These are phyloP conservation scores for Fregata magnificens DNA, from an alignment of 2,113 vertebrate species.

Conservation along the genomic window DNA sequence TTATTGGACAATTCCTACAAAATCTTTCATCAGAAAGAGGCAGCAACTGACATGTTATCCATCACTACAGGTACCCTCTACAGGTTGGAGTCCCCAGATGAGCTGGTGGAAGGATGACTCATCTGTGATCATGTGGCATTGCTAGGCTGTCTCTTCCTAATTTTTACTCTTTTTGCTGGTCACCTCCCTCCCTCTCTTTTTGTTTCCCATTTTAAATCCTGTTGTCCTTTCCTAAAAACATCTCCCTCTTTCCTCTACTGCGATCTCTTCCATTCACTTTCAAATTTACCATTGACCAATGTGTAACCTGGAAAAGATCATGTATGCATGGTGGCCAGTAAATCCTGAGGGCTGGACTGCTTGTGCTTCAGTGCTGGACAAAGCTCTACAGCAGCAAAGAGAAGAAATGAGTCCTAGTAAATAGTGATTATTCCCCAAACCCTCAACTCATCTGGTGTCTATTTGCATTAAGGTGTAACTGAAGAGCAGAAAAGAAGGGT, in stretches of 20 bases:
- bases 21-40: neutral
- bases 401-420: neutral
- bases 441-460: neutral
- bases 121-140: neutral
- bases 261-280: neutral
- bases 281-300: neutral
- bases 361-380: neutral
- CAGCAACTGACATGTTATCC: neutral
- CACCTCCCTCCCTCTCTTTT: neutral
- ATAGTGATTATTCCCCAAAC: neutral
- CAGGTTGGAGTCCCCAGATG: neutral
- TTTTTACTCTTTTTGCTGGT: neutral
- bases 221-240: neutral
- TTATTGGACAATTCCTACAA: neutral
- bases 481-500: neutral
- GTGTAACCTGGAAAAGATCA: neutral
- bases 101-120: neutral
- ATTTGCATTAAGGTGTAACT: neutral
- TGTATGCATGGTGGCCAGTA: neutral
- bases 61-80: neutral
- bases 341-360: neutral
- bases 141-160: neutral
- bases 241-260: neutral
- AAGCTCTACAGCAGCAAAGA: neutral
- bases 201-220: neutral